A percentile compares a stretch with the other conserved stretches of the same genome.
These are phyloP conservation scores for Ylistrum balloti DNA, from an alignment of 1,140 invertebrate species.

Conservation along the genomic window DNA sequence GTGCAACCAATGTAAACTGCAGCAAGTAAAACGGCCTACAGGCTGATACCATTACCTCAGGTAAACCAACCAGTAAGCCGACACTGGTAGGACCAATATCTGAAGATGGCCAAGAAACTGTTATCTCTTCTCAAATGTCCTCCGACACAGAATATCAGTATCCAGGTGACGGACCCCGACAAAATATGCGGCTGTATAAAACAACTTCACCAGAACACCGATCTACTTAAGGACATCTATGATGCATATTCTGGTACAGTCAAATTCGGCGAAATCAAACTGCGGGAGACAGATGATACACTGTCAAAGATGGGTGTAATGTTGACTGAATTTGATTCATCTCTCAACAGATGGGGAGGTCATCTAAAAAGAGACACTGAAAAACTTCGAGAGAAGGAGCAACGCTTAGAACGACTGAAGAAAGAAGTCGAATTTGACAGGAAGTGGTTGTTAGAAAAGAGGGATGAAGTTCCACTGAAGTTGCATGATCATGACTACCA, in stretches of 20 bases:
- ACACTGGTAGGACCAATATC: neutral
- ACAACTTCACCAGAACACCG: neutral
- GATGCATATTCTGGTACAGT: neutral
- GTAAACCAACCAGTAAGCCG: neutral
- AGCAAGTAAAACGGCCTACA: too few species aligned
- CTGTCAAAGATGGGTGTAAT: neutral
- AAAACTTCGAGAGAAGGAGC: slow-evolving; percentile 4
- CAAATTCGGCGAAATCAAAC: neutral
- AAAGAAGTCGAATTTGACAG: slow-evolving; percentile 26
- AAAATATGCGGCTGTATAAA: slow-evolving; percentile 34
- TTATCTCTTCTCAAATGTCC: neutral
- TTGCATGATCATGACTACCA: neutral
- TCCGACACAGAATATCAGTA: neutral
- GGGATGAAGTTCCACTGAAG: neutral
- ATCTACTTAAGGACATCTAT: neutral
- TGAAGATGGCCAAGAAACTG: neutral
- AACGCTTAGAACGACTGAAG: neutral
- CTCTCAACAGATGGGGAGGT: slow-evolving; percentile 1
- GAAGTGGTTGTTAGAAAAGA: neutral
- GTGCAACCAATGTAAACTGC: neutral
- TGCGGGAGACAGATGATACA: slow-evolving; percentile 7
- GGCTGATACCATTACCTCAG: neutral
- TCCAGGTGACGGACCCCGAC: neutral
- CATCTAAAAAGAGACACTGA: neutral
- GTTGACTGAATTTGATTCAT: neutral